Conservation (phyloP, 2,888 invertebrate genomes). For the Oscheius sp. region DNA sequence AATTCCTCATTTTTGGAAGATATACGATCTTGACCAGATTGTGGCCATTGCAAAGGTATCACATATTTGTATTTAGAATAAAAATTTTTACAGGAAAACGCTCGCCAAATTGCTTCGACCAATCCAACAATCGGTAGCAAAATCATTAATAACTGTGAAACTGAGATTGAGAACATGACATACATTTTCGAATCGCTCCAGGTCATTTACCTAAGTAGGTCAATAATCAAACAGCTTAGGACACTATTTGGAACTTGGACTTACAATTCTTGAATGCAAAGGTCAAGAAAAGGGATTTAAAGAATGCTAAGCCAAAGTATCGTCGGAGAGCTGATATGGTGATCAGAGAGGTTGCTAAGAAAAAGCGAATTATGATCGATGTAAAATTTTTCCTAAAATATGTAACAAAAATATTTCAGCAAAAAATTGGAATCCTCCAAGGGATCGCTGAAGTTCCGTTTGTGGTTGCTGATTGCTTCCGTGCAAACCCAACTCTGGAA, state of each 20-base stretch:
- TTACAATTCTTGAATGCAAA: slow-evolving; percentile 6
- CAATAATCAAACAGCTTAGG: not conserved
- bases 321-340: not conserved
- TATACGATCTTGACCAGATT: not conserved
- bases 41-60: not conserved
- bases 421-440: slow-evolving; percentile 9
- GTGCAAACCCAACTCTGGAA: not conserved
- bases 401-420: not conserved
- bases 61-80: not conserved
- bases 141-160: not conserved
- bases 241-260: slow-evolving; percentile 3
- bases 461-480: not conserved
- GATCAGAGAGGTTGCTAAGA: not conserved
- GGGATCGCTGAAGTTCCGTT: not conserved
- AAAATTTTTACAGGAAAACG: slow-evolving; percentile 8
- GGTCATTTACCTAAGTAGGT: not conserved
- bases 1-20: slow-evolving; percentile 8
- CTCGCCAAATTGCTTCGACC: not conserved
- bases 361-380: not conserved
- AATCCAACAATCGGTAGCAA: not conserved
- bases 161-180: not conserved
- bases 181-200: not conserved
- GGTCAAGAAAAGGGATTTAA: not conserved
- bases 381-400: not conserved
- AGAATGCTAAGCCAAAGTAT: not conserved